These are phyloP conservation scores for Habroteleia sp. DNA, from an alignment of 2,888 invertebrate genomes.

Conservation along the genomic window DNA sequence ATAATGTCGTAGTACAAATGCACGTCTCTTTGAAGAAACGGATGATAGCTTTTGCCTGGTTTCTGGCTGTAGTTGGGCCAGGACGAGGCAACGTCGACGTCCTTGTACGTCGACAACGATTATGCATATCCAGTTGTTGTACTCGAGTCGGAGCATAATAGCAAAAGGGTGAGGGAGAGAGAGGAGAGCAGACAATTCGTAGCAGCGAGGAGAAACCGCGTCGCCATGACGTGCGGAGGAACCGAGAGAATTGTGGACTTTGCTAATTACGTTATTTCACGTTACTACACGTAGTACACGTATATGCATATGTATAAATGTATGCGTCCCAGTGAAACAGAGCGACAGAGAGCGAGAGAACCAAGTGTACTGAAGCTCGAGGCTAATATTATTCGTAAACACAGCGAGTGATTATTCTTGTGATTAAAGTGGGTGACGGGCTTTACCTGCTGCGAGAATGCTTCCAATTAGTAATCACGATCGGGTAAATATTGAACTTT, in stretches of 20 bases:
- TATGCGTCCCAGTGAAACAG: slow-evolving; percentile 31
- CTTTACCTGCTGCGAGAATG: slow-evolving; percentile 25
- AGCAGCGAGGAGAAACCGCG: slow-evolving; percentile 32
- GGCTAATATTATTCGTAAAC: slow-evolving; percentile 69
- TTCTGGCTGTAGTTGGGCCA: slow-evolving; percentile 15
- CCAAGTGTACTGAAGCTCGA: slow-evolving; percentile 66
- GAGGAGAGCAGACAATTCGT: slow-evolving; percentile 1
- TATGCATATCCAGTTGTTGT: slow-evolving; percentile 68
- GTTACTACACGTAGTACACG: slow-evolving; percentile 50
- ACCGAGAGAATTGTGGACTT: slow-evolving; percentile 67
- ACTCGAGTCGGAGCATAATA: slow-evolving; percentile 56
- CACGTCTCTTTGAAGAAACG: slow-evolving; percentile 30
- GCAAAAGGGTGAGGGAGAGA: slow-evolving; percentile 19
- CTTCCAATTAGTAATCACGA: slow-evolving; percentile 54
- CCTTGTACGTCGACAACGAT: slow-evolving; percentile 61
- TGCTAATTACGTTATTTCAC: slow-evolving; percentile 68
- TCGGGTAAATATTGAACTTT: slow-evolving; percentile 52
- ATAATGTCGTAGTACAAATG: slow-evolving; percentile 16
- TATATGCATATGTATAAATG: slow-evolving; percentile 55
- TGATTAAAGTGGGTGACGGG: slow-evolving; percentile 64
- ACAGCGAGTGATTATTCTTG: slow-evolving; percentile 68
- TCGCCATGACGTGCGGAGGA: slow-evolving; percentile 50
- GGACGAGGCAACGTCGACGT: slow-evolving; percentile 12
- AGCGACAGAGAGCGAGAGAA: slow-evolving; percentile 27
- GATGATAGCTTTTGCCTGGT: slow-evolving; percentile 29